Conservation (phyloP, 1,140 invertebrate species). For the Drosophila grimshawi region DNA sequence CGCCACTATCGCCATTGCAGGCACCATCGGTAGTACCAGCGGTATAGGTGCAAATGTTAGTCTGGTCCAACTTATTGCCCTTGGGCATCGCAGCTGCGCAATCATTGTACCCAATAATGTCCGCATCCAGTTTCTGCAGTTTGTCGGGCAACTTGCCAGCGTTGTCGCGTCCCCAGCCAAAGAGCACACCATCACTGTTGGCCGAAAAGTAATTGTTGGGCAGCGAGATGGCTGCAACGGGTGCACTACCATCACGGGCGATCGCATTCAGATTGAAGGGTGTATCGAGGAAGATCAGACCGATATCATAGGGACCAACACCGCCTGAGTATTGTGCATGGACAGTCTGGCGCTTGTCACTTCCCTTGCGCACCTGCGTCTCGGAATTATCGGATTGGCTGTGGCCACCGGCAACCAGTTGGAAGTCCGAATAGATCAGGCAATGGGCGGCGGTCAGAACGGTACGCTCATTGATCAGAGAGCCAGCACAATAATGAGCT, state of each 20-base stretch:
- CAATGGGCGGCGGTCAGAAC: conserved; percentile 78
- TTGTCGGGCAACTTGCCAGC: conserved; percentile 61
- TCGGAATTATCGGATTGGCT: conserved; percentile 60
- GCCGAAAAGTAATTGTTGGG: conserved; percentile 74
- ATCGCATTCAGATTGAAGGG: conserved; percentile 85
- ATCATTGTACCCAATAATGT: conserved; percentile 68
- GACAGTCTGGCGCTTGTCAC: conserved; percentile 55
- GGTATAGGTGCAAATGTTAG: conserved; percentile 87
- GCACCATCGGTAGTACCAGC: conserved; percentile 85
- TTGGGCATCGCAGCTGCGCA: conserved; percentile 52
- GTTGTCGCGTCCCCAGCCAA: conserved; percentile 85
- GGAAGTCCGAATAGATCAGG: conserved; percentile 23
- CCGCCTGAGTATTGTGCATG: conserved; percentile 85
- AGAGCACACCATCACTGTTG: conserved; percentile 75
- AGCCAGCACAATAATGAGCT: conserved; percentile 67
- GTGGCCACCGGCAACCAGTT: conserved; percentile 77
- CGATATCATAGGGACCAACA: conserved; percentile 87
- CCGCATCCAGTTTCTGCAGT: conserved; percentile 80
- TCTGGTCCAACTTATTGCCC: not conserved
- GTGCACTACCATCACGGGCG: conserved; percentile 70
- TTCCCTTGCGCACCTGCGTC: conserved; percentile 50
- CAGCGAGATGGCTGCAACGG: conserved; percentile 85
- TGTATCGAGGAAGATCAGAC: conserved; percentile 85
- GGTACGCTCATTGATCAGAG: conserved; percentile 14
- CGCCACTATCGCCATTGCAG: conserved; percentile 88